Base-by-base conservation (phyloP, 2,797 vertebrate genomes). In the Numenius phaeopus region DNA sequence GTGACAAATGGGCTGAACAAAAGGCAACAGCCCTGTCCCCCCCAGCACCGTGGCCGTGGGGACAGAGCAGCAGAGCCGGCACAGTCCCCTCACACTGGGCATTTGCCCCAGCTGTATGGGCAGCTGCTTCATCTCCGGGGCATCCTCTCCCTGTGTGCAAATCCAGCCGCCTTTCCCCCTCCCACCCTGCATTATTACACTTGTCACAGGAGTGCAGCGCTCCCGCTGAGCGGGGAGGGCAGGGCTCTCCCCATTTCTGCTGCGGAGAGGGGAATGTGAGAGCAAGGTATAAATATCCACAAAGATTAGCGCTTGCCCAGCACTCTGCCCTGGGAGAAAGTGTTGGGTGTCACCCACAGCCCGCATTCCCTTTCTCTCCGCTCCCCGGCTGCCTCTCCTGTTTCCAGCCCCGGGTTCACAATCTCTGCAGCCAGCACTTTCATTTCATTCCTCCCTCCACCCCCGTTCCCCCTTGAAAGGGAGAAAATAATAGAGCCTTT, bases 401-500 rank as follows among this genome's bases (percentile, higher is more conserved):
- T 75, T 90, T 66, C 91, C 88, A 93, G 77, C 50, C 34, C 52
- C 0, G 4, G n/a, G 44, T n/a, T 89, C 78, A 39, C 18, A 16
- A 32, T 88, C 94, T 72, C 83, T 0, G 1, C 62, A 81, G 87
- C 84, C 64, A 89, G 67, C 86, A 15, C 78, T 94, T 97, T 69
- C 65, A 65, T 95, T 83, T 46, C 92, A 76, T 91, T 80, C 95
- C 80, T 89, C 70, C 75, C 83, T 64, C 88, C 72, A 22, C 87
- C 92, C 77, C 77, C n/a, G 3, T 52, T 23, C 58, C 49, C 73
- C 87, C 82, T 83, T 73, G 50, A 96, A 91, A 86, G 59, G 32
- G 52, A 70, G 88, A 22, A n/a, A 96, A 97, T 52, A 97, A 97
- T 91, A 9, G 82, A 75, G 89, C 83, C 94, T 96, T 97, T 97